Percentiles rank a stretch among this genome's conserved stretches.
phyloP scores from a whole-genome alignment of 2,797 vertebrate genomes.

The Lutjanus campechanus region DNA sequence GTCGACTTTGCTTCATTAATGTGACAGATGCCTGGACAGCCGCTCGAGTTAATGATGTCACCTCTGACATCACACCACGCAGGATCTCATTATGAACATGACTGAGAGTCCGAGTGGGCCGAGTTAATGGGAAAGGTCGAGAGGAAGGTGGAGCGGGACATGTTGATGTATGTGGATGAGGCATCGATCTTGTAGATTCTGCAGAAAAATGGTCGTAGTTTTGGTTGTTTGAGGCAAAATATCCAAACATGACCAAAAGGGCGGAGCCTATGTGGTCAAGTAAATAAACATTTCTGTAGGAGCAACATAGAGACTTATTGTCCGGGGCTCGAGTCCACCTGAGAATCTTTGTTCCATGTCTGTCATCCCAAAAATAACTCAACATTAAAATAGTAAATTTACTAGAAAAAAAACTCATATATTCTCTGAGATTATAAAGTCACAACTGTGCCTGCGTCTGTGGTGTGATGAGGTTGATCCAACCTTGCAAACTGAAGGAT shows the following conservation, averaged over 20 bases:
- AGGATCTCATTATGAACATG: constrained; percentile 37
- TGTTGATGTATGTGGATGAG: background rate
- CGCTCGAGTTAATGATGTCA: constrained; percentile 43
- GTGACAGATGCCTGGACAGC: constrained; percentile 57
- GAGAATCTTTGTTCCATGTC: no score
- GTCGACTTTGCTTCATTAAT: constrained; percentile 56
- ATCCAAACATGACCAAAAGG: background rate
- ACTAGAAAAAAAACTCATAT: no score
- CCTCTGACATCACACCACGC: constrained; percentile 22
- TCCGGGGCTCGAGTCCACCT: no score
- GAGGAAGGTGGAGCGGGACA: background rate
- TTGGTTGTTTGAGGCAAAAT: background rate
- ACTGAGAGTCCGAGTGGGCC: background rate
- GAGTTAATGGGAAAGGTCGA: background rate
- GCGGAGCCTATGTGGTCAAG: background rate
- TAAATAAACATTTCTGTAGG: no score
- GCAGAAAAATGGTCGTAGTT: background rate
- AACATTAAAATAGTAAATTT: no score
- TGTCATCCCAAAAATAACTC: no score
- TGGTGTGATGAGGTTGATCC: no score
- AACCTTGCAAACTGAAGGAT: no score
- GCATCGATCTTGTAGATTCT: no score
- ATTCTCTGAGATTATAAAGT: no score
- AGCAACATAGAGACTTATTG: background rate
- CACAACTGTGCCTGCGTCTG: no score